A percentile compares a stretch with the other conserved stretches of the same genome.
phyloP scores from a whole-genome alignment of 2,113 vertebrate genomes.

The cat (Felis catus) region DNA sequence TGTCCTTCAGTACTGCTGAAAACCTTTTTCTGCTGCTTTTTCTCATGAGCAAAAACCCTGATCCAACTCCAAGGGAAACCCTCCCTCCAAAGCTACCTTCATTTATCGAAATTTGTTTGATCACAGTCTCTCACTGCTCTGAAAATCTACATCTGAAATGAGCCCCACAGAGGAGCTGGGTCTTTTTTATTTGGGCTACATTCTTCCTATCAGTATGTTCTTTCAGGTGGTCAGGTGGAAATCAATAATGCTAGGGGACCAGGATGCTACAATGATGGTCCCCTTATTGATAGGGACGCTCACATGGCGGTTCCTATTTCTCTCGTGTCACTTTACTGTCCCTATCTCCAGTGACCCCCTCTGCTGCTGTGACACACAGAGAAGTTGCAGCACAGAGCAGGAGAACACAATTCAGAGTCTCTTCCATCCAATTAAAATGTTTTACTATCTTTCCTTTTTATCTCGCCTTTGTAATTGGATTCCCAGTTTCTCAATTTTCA shows the following conservation, averaged over 20 bases:
- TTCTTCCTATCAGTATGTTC: slow-evolving; percentile 60
- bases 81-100: not conserved
- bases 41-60: slow-evolving; percentile 14
- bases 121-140: slow-evolving; percentile 21
- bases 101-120: not conserved
- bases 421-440: slow-evolving; percentile 85
- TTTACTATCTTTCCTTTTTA: slow-evolving; percentile 82
- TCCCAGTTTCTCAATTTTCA: slow-evolving; percentile 85
- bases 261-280: not conserved
- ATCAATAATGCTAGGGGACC: not conserved
- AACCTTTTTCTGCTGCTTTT: not conserved
- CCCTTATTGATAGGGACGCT: slow-evolving; percentile 28
- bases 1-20: not conserved
- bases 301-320: not conserved
- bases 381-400: slow-evolving; percentile 40
- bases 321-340: slow-evolving; percentile 23
- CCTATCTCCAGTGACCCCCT: slow-evolving; percentile 63
- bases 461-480: slow-evolving; percentile 87
- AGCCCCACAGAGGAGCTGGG: slow-evolving; percentile 20
- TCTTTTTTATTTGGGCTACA: slow-evolving; percentile 31
- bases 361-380: not conserved
- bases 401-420: slow-evolving; percentile 52
- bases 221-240: slow-evolving; percentile 35
- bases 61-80: not conserved
- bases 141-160: slow-evolving; percentile 57